phyloP scores from a whole-genome alignment of 2,113 vertebrate genomes.

The Oophaga pumilio region DNA sequence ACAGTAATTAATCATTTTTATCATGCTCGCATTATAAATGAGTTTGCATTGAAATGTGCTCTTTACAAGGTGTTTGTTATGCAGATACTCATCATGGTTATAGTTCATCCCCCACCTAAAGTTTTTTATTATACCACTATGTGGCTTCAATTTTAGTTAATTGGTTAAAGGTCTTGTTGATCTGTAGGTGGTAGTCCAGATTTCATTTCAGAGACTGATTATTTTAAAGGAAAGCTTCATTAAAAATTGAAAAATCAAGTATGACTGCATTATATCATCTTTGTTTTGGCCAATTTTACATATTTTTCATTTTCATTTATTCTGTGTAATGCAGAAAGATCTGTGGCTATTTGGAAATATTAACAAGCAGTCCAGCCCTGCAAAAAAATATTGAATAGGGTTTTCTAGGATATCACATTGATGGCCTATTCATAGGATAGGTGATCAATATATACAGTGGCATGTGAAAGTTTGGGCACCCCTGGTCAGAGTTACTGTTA shows the following conservation, averaged over 20 bases:
- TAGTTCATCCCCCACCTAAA: neutral
- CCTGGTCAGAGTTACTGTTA: too few species aligned
- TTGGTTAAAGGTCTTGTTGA: neutral
- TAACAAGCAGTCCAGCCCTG: neutral
- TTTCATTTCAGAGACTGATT: neutral
- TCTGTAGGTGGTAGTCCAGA: neutral
- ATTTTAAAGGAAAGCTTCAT: neutral
- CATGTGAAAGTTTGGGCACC: too few species aligned
- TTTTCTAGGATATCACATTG: too few species aligned
- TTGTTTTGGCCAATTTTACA: neutral
- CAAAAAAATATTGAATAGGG: neutral
- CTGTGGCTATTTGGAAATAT: neutral
- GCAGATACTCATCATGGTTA: conserved; percentile 32
- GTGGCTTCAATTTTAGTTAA: neutral
- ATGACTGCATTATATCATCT: neutral
- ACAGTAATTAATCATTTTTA: conserved; percentile 56
- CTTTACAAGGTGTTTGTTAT: conserved; percentile 47
- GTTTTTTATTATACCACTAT: conserved; percentile 9
- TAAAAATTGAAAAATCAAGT: neutral
- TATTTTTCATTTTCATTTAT: neutral
- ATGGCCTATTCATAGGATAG: too few species aligned
- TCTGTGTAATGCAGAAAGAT: neutral
- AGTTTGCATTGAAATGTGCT: conserved; percentile 45
- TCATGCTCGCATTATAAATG: conserved; percentile 53
- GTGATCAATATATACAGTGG: too few species aligned